Conservation (phyloP, 35 echinoderm and acorn worm species). For the Lytechinus variegatus region DNA sequence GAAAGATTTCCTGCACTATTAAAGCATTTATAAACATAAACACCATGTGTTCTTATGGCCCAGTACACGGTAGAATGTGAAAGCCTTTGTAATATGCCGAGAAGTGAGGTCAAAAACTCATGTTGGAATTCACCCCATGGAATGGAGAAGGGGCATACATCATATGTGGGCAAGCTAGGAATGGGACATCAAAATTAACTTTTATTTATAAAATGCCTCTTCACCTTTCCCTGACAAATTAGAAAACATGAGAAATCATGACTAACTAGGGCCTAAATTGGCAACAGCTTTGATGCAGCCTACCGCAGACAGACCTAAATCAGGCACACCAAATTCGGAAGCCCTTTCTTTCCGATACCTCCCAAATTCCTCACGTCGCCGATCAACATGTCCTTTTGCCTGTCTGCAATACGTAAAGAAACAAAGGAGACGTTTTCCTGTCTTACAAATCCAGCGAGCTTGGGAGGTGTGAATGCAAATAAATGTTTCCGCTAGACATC, state of each 20-base stretch:
- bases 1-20: too few relatives aligned
- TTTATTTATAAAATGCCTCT: not conserved
- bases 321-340: not conserved
- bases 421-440: slow-evolving; percentile 17
- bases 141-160: too few relatives aligned
- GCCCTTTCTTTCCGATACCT: slow-evolving; percentile 9
- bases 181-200: not conserved
- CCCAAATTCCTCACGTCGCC: slow-evolving; percentile 15
- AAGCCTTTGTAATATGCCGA: too few relatives aligned
- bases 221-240: not conserved
- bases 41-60: too few relatives aligned
- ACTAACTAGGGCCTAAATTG: slow-evolving; percentile 10
- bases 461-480: slow-evolving; percentile 1
- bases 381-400: not conserved
- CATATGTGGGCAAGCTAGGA: not conserved
- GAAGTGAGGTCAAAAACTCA: too few relatives aligned
- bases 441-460: not conserved
- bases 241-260: not conserved
- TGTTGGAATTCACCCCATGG: too few relatives aligned
- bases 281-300: not conserved
- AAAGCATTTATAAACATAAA: too few relatives aligned
- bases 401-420: not conserved
- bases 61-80: too few relatives aligned
- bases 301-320: slow-evolving; percentile 17
- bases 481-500: not conserved